A percentile compares a stretch with the other conserved stretches of the same genome.
phyloP scores from a whole-genome alignment of 2,888 invertebrate species.

The Pyrrhosoma nymphula region DNA sequence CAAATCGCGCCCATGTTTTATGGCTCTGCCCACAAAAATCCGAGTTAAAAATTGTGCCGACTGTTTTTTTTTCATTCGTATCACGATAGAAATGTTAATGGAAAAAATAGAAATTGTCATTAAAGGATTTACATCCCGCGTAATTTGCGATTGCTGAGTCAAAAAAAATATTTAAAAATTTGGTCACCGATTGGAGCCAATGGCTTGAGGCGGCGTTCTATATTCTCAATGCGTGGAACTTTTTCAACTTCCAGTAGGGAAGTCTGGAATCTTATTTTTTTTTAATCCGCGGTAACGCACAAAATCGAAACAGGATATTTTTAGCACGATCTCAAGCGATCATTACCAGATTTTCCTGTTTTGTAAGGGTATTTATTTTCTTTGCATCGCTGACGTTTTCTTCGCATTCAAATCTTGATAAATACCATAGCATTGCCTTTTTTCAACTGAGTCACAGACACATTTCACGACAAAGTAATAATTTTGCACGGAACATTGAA shows the following conservation, averaged over 20 bases:
- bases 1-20: constrained; percentile 63
- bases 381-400: too few species aligned
- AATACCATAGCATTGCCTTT: too few species aligned
- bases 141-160: neutral
- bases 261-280: neutral
- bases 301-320: neutral
- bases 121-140: neutral
- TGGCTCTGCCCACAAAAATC: constrained; percentile 56
- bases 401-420: too few species aligned
- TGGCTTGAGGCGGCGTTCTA: neutral
- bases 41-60: constrained; percentile 41
- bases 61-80: neutral
- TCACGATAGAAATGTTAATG: constrained; percentile 41
- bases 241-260: neutral
- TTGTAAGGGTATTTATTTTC: too few species aligned
- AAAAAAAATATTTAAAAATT: neutral
- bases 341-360: too few species aligned
- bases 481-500: too few species aligned
- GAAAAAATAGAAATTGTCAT: constrained; percentile 13
- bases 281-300: neutral
- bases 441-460: too few species aligned
- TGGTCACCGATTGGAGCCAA: neutral
- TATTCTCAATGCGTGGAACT: neutral
- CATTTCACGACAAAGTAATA: too few species aligned
- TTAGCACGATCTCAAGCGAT: neutral